Base-by-base conservation (phyloP, 1,140 invertebrate genomes). In the Procambarus clarkii region DNA sequence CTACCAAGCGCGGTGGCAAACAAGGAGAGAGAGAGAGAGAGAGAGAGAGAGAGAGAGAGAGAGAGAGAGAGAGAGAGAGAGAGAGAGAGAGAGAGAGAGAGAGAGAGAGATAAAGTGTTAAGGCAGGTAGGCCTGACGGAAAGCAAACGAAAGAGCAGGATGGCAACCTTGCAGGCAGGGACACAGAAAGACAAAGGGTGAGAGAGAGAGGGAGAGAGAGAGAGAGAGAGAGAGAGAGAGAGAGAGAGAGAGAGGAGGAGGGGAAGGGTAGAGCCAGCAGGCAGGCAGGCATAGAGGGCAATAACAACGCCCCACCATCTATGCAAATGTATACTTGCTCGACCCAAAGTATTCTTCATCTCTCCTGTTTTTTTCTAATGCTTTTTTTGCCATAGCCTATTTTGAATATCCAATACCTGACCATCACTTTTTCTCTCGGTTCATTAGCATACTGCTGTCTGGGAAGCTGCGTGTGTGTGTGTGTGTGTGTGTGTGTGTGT, bases 351-450 rank as follows among this genome's bases (percentile, higher is more conserved):
- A 21, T 74, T 74, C 18, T 74, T 74, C n/a, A 15, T 69, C 21
- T 69, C 13, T 0, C 50, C 50, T 11, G 50, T 8, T 54, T 54
- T 54, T 54, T 54, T 54, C 13, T 54, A 54, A 5, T 54, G 13
- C 50, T 85, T 86, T 82, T 83, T 89, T 82, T 44, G 80, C 69
- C 50, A 83, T 76, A 24, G 79, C 71, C 80, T 89, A 71, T 89
- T 89, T 89, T 83, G 87, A 88, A 88, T 88, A 88, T 82, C 87
- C 87, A 82, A 88, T 88, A 88, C 87, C 87, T 88, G 87, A 88
- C 87, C 87, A 88, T 88, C 78, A 88, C 87, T 88, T 88, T 88
- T 88, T 88, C 82, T 88, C 79, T 78, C 46, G 24, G n/a, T 44
- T 82, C 24, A 88, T 88, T 88, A 82, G 79, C 87, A 88, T 88